Evolutionary conservation across 1,140 invertebrate genomes (phyloP), one percentile per base, ranked within the genome.

Genomic region (Thereuonema tuberculata): DNA sequence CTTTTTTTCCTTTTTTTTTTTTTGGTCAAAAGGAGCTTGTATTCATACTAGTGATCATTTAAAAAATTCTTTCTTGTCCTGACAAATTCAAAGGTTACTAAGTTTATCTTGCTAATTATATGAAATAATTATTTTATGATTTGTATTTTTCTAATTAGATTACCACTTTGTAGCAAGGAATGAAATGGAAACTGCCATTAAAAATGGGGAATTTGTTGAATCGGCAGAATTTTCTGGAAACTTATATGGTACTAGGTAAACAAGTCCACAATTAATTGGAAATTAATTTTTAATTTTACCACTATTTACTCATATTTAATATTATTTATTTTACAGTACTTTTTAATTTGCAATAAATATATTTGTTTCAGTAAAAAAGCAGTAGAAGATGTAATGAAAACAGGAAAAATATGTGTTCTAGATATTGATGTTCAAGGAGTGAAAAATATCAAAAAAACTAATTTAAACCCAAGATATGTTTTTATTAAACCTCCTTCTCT

Each of bases 351-450:
- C n/a, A n/a, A n/a, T n/a, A 26, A 47, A 43, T 59, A 46, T 57
- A 47, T 58, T 50, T 2, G 65, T 78, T 79, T 2, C 65, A 97
- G 93, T 71, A 93, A 93, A 76, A 76, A 77, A 67, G 85, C 93
- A 0, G 87, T 99, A 0, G 78, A 89, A 69, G 81, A 84, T 65
- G 86, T 98, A 0, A 79, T 82, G 58, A 74, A 77, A 15, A 75
- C 79, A 50, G 93, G 93, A 1, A 87, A 87, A 71, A 83, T 97
- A 20, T 98, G 93, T 71, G 84, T 98, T 29, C 72, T 99, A 57
- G 96, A 99, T 69, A 93, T 99, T 67, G 96, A 99, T 63, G 83
- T 93, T 27, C 87, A 98, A 78, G 96, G 96, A 29, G 95, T 99
- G 0, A 89, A 89, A 66, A 89, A 86, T 73, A 84, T 99, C 1